Evolutionary conservation across 2,888 invertebrate species (phyloP).

Genomic region (Mamestra brassicae): DNA sequence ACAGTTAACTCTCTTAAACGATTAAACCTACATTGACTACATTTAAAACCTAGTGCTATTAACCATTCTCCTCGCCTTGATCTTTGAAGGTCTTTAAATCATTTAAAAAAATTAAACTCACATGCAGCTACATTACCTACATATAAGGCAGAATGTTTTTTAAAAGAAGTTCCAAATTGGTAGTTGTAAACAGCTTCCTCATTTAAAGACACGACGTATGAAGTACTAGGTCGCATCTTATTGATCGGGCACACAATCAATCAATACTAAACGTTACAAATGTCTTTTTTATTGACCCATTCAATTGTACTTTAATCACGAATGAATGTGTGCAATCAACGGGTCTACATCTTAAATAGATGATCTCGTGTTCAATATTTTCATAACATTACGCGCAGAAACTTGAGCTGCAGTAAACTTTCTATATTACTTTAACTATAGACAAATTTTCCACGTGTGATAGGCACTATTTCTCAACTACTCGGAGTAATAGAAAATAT

Average conservation of each 20-base stretch:
- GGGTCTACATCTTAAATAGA: constrained; percentile 27
- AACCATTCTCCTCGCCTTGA: constrained; percentile 49
- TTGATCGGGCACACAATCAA: constrained; percentile 68
- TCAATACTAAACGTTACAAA: constrained; percentile 72
- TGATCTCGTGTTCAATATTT: constrained; percentile 29
- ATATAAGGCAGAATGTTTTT: constrained; percentile 29
- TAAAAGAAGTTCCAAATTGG: constrained; percentile 18
- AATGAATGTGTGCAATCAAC: constrained; percentile 61
- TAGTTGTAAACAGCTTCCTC: constrained; percentile 43
- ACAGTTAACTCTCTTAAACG: constrained; percentile 16
- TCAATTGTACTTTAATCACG: constrained; percentile 77
- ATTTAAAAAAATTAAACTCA: constrained; percentile 19
- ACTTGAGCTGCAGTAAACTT: not conserved
- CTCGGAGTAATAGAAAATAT: not conserved
- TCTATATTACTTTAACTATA: not conserved
- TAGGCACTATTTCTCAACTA: not conserved
- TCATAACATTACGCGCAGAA: constrained; percentile 6
- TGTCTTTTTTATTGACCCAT: constrained; percentile 81
- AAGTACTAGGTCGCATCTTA: constrained; percentile 41
- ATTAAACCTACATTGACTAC: not conserved
- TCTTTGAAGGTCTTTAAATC: constrained; percentile 35
- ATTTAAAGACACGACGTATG: constrained; percentile 24
- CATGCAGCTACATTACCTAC: not conserved
- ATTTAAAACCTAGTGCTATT: constrained; percentile 18
- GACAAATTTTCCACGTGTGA: not conserved